Evolutionary conservation across 1,140 invertebrate species (phyloP), one percentile per base, ranked within the genome.

Genomic region (Cydia amplana): DNA sequence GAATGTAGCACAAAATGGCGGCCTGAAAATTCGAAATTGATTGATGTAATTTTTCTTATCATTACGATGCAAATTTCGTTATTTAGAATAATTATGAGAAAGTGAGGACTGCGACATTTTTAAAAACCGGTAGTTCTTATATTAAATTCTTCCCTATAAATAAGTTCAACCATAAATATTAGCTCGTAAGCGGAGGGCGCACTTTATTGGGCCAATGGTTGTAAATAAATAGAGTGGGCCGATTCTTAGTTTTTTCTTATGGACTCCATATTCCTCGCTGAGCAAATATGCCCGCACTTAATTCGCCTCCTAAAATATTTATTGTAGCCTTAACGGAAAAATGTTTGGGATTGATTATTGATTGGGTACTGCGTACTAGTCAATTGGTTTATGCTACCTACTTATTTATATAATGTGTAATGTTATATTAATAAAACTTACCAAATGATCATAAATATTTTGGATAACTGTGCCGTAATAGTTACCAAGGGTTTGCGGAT

Each of bases 141-240:
- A 55, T 55, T 14, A 55, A 7, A 55, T 55, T 55, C 16, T 18
- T n/a, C 12, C 14, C 12, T 49, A 16, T 55, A 55, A 55, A 23
- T 60, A 60, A 12, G 7, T 60, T 60, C 10, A 10, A 9, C 55
- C n/a, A 23, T 60, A 60, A 60, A 60, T 60, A 60, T 51, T 51
- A 18, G 49, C 18, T 60, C 10, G 18, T 60, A 70, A 36, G 28
- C 65, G 6, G 65, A 70, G 32, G 64, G 28, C 23, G 12, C 40
- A 76, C 78, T 65, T 84, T 85, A 85, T 83, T 82, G 80, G 79
- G 77, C 72, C 76, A 79, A 81, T 80, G 78, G 81, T 81, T 80
- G 79, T 82, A 82, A 81, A 84, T 82, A 82, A 81, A 84, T 80
- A 86, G 75, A 75, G 32, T 70, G 65, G 77, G 77, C 67, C 51